These are phyloP conservation scores for Leptopilina clavipes DNA, from an alignment of 1,140 invertebrate genomes.

Conservation along the genomic window DNA sequence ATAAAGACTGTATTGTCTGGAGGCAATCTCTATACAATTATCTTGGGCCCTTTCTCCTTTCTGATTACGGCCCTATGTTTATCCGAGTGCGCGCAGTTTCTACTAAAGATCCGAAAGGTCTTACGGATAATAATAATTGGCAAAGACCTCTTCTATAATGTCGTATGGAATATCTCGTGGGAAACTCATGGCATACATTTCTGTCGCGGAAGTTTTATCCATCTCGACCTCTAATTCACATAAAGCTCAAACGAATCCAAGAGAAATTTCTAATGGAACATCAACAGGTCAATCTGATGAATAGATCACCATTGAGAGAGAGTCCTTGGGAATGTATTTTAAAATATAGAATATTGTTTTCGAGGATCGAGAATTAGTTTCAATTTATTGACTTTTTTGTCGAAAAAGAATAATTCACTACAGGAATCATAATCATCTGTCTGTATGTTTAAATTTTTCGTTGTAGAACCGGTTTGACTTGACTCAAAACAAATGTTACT, in stretches of 20 bases:
- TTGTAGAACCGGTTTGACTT: conserved; percentile 7
- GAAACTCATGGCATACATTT: conserved; percentile 68
- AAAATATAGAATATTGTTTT: no score
- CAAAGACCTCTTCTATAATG: conserved; percentile 54
- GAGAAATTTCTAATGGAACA: background rate
- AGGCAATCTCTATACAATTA: background rate
- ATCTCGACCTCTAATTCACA: conserved; percentile 18
- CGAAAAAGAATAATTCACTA: no score
- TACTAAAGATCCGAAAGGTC: background rate
- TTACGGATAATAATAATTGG: conserved; percentile 53
- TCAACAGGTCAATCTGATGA: background rate
- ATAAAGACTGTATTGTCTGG: background rate
- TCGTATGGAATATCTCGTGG: conserved; percentile 54
- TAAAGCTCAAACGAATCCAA: background rate
- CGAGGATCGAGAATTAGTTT: no score
- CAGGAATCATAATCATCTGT: background rate
- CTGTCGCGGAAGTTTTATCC: conserved; percentile 45
- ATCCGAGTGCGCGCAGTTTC: background rate
- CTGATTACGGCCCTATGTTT: conserved; percentile 21
- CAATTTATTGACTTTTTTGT: no score
- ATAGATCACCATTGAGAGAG: no score
- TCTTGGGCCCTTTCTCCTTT: background rate
- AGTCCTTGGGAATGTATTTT: no score
- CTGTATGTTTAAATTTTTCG: background rate
- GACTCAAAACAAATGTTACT: conserved; percentile 3